These are phyloP conservation scores for Galbula dea DNA, from an alignment of 2,113 vertebrate genomes.

Conservation along the genomic window DNA sequence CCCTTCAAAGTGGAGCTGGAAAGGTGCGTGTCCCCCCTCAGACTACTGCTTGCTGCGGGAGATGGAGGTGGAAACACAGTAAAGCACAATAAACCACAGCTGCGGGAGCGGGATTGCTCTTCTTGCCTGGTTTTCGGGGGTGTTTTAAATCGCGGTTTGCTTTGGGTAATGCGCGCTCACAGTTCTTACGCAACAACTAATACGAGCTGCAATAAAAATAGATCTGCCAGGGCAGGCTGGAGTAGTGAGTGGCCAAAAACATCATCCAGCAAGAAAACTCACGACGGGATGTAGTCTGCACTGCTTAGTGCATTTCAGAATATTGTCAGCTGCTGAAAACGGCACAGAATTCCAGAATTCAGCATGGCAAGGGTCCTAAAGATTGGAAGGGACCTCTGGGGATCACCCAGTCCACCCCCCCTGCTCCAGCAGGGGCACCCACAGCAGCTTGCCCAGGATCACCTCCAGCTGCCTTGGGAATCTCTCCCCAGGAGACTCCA, in stretches of 20 bases:
- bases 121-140: neutral
- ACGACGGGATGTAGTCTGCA: neutral
- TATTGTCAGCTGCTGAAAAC: neutral
- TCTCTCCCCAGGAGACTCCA: no score
- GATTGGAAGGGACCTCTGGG: no score
- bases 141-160: neutral
- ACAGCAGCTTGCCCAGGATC: no score
- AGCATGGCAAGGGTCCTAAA: no score
- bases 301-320: neutral
- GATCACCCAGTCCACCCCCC: no score
- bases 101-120: neutral
- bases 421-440: no score
- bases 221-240: neutral
- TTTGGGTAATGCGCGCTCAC: slow-evolving; percentile 17
- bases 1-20: neutral
- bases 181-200: slow-evolving; percentile 50
- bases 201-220: slow-evolving; percentile 40
- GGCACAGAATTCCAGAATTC: neutral
- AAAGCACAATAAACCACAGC: neutral
- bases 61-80: neutral
- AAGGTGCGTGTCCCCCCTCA: neutral
- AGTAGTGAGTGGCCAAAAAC: neutral
- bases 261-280: neutral
- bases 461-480: no score
- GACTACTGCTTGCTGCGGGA: neutral